Percentiles rank a stretch among this genome's conserved stretches.
phyloP scores from a whole-genome alignment of 2,797 vertebrate species.

The Sebastes hubbsi region DNA sequence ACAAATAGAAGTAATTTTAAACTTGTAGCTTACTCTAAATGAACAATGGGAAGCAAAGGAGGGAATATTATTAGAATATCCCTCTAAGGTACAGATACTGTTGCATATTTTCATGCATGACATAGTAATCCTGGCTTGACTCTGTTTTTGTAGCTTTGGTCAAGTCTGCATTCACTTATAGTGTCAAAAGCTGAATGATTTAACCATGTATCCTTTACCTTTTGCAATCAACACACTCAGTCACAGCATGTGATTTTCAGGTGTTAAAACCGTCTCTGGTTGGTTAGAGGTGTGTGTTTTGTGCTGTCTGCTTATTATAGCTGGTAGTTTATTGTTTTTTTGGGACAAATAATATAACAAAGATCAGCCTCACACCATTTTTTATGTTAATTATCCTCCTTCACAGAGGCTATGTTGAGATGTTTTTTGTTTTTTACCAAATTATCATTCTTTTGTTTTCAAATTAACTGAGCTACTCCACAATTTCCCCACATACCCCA shows the following conservation, averaged over 20 bases:
- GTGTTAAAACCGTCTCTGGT: not conserved
- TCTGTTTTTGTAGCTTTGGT: not conserved
- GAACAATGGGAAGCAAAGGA: not conserved
- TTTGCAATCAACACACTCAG: no score
- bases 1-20: not conserved
- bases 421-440: not conserved
- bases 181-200: not conserved
- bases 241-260: not conserved
- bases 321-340: not conserved
- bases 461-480: not conserved
- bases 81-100: not conserved
- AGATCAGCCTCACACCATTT: not conserved
- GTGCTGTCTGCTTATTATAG: not conserved
- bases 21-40: not conserved
- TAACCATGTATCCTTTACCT: not conserved
- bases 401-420: not conserved
- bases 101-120: not conserved
- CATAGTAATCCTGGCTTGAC: not conserved
- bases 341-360: not conserved
- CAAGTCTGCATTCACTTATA: not conserved
- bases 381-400: not conserved
- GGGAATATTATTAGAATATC: not conserved
- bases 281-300: not conserved
- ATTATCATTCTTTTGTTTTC: not conserved
- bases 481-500: not conserved